Percentiles rank a stretch among this genome's conserved stretches.
Evolutionary conservation across 2,888 invertebrate species (phyloP).

Genomic region (Shargacucullia verbasci): DNA sequence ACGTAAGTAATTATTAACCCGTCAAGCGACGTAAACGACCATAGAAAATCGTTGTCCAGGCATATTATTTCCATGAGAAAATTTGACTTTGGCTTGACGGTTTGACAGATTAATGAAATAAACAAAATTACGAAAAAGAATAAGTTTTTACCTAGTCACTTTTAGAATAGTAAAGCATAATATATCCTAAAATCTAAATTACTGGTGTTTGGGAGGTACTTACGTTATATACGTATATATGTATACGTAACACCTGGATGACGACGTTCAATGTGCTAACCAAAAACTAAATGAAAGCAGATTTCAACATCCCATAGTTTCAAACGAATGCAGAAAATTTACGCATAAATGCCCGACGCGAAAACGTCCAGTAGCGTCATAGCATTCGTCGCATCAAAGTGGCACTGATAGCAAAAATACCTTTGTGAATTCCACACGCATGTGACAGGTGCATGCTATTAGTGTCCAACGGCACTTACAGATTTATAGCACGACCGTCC

Average conservation of each 20-base stretch:
- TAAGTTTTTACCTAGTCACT: too few relatives aligned
- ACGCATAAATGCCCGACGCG: conserved; percentile 19
- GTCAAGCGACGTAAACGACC: too few relatives aligned
- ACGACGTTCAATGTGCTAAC: conserved; percentile 3
- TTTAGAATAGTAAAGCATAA: too few relatives aligned
- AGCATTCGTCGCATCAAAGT: conserved; percentile 40
- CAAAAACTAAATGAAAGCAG: conserved; percentile 34
- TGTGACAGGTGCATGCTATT: conserved; percentile 66
- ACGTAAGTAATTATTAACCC: too few relatives aligned
- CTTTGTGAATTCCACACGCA: conserved; percentile 51
- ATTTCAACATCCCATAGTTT: conserved; percentile 14
- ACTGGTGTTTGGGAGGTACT: too few relatives aligned
- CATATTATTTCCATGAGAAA: too few relatives aligned
- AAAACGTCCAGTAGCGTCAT: conserved; percentile 20
- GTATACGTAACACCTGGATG: conserved; percentile 37
- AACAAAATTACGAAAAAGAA: too few relatives aligned
- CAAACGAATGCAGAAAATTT: conserved; percentile 24
- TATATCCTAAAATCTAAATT: too few relatives aligned
- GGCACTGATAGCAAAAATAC: conserved; percentile 53
- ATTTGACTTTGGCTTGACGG: too few relatives aligned
- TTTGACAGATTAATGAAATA: too few relatives aligned
- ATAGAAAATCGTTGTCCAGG: too few relatives aligned
- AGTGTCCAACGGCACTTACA: conserved; percentile 60
- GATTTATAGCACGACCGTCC: conserved; percentile 63
- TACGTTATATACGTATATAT: too few relatives aligned